Conservation (phyloP, 1,140 invertebrate species). For the Heterodera carotae region DNA sequence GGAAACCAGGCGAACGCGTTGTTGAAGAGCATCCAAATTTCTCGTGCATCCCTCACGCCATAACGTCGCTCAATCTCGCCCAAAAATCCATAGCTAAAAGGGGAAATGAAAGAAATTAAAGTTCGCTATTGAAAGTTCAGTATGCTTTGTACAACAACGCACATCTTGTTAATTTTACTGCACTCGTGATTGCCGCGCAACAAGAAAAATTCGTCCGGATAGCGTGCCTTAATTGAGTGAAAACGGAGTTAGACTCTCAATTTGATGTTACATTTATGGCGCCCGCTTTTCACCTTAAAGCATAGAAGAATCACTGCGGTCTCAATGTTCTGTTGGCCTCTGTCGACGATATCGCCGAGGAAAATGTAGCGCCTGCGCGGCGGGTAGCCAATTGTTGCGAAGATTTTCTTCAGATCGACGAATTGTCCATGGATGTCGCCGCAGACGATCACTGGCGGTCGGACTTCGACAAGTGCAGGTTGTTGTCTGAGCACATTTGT, state of each 20-base stretch:
- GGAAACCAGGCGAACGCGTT: no score
- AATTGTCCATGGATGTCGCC: constrained; percentile 70
- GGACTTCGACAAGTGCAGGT: constrained; percentile 57
- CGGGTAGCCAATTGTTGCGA: constrained; percentile 67
- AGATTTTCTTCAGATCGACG: constrained; percentile 69
- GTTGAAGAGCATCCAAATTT: neutral
- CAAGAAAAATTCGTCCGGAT: constrained; percentile 66
- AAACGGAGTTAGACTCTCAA: neutral
- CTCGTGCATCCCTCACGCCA: neutral
- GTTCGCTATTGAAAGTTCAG: neutral
- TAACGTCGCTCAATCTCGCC: neutral
- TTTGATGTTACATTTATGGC: neutral
- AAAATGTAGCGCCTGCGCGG: constrained; percentile 64
- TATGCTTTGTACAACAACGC: no score
- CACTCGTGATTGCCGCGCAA: constrained; percentile 75
- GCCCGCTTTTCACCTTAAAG: constrained; percentile 24
- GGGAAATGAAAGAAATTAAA: neutral
- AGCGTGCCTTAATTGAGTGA: constrained; percentile 5
- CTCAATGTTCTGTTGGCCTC: constrained; percentile 38
- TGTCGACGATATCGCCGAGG: constrained; percentile 45
- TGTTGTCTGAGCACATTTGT: constrained; percentile 1
- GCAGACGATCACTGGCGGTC: constrained; percentile 66
- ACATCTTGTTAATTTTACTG: constrained; percentile 70
- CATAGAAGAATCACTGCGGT: constrained; percentile 28
- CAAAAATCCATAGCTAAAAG: neutral